Evolutionary conservation across 2,888 invertebrate species (phyloP), one percentile per base, ranked within the genome.

Genomic region (Andrena bucephala): DNA sequence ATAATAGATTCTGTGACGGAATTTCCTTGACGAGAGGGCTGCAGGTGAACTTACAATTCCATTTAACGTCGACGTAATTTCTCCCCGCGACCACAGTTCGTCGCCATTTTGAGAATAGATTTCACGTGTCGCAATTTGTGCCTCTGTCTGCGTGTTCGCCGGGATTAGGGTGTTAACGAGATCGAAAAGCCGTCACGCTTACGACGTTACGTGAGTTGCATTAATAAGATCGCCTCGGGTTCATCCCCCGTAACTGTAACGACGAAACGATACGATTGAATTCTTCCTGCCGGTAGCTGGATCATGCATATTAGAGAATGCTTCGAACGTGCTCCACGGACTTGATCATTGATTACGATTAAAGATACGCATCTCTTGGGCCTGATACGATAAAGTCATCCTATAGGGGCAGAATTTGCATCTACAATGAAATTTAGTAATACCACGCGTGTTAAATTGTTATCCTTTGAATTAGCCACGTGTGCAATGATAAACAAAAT

Each of bases 161-260:
- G 63, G 79, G 82, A 78, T 87, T 85, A 85, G 75, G 71, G 83
- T 83, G 78, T 87, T 87, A 87, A 87, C 88, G 84, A 88, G 87
- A 84, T 86, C 77, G 86, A 86, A 87, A 86, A 87, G 86, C 83
- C 79, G 66, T 62, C 70, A 68, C 77, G 85, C 84, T 86, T 82
- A 84, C 59, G 77, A 78, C 57, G 82, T 84, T 86, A 84, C 87
- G 87, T 86, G 87, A 84, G 84, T 77, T 77, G 86, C 83, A 87
- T 87, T 86, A 87, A 87, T 87, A 81, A 83, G 78, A 87, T 72
- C 71, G 76, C 60, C 63, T 67, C 42, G 54, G 29, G 50, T 33
- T 83, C 59, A 65, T 73, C 77, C 72, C 67, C 50, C 63, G 71
- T 71, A 72, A 82, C 52, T 68, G 69, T 87, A 87, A 85, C 83